Evolutionary conservation across 2,113 vertebrate genomes (phyloP).

Genomic region (Castor canadensis): DNA sequence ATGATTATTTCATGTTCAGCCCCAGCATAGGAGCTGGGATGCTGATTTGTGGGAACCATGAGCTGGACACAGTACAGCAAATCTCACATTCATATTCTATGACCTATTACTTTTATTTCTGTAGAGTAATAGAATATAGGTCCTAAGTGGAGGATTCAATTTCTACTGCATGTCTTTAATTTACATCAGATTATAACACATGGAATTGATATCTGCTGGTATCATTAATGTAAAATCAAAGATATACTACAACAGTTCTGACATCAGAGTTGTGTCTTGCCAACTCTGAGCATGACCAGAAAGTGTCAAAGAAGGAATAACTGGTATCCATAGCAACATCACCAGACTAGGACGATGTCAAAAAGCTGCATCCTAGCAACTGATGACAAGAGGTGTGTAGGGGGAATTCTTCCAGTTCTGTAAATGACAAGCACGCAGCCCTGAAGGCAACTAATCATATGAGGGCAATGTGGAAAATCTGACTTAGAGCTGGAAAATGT

Average conservation of each 20-base stretch:
- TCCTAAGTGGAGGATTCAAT: background rate
- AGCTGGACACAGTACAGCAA: background rate
- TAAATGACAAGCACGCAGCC: background rate
- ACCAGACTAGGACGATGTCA: constrained; percentile 67
- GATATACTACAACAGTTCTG: background rate
- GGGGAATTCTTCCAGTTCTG: constrained; percentile 61
- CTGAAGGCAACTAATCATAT: constrained; percentile 20
- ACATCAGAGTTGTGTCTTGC: constrained; percentile 75
- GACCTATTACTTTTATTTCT: constrained; percentile 26
- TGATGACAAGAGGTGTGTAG: constrained; percentile 29
- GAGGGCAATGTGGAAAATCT: constrained; percentile 2
- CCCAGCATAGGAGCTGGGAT: background rate
- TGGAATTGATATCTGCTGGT: background rate
- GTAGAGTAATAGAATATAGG: constrained; percentile 18
- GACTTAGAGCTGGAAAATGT: constrained; percentile 4
- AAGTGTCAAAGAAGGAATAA: constrained; percentile 66
- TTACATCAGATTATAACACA: background rate
- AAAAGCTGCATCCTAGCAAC: constrained; percentile 77
- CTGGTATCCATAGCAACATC: constrained; percentile 80
- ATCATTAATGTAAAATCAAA: background rate
- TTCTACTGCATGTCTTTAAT: background rate
- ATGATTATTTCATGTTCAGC: background rate
- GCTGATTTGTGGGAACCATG: background rate
- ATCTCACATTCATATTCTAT: background rate
- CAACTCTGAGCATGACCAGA: constrained; percentile 53